Evolutionary conservation across 1,140 invertebrate genomes (phyloP).

Genomic region (Aradophagus sp.): DNA sequence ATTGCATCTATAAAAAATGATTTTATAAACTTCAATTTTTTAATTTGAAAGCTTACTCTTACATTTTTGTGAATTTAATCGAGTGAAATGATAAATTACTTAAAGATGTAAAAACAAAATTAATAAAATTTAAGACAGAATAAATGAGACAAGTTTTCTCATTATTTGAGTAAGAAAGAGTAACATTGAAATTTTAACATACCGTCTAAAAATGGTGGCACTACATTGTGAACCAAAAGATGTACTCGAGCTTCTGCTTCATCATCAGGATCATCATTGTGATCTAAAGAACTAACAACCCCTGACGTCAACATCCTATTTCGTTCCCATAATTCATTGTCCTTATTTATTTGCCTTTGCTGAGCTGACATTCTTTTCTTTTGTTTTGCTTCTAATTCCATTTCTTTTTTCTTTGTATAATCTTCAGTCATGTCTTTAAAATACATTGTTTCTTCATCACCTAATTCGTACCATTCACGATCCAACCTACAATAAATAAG

Average conservation of each 20-base stretch:
- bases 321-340: conserved; percentile 99
- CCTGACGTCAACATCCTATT: conserved; percentile 98
- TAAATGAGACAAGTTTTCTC: no score
- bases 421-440: conserved; percentile 93
- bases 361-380: conserved; percentile 95
- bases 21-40: no score
- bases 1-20: no score
- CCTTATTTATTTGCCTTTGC: conserved; percentile 95
- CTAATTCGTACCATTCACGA: conserved; percentile 95
- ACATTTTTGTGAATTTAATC: no score
- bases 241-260: conserved; percentile 95
- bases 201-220: conserved; percentile 99
- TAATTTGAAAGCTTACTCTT: no score
- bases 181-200: conserved; percentile 7
- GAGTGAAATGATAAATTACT: no score
- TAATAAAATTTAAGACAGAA: no score
- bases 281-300: conserved; percentile 91
- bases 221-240: conserved; percentile 97
- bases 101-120: no score
- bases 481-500: conserved; percentile 81
- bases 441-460: conserved; percentile 94
- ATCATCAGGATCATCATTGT: conserved; percentile 95
- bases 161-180: no score
- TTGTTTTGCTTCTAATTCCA: conserved; percentile 91
- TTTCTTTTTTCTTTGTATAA: conserved; percentile 93